Percentiles rank a stretch among this genome's conserved stretches.
phyloP scores from a whole-genome alignment of 2,113 vertebrate species.

The Anarhynchus alexandrinus region DNA sequence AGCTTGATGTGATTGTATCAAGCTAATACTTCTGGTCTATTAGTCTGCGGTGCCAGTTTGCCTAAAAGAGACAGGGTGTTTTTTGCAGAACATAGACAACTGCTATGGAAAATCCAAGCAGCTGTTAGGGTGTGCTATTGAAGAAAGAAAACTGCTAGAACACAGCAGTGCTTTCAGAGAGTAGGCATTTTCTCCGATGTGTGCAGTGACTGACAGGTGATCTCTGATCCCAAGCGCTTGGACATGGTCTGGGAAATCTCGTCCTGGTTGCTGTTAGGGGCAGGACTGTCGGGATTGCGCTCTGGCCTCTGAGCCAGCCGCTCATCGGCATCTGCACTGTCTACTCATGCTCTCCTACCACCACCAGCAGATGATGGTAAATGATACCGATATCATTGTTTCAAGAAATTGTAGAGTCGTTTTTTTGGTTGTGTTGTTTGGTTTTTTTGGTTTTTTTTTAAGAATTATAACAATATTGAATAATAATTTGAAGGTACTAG shows the following conservation, averaged over 20 bases:
- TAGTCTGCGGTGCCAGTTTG: neutral
- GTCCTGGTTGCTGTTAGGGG: neutral
- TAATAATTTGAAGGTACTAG: neutral
- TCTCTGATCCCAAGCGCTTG: neutral
- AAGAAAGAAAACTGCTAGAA: neutral
- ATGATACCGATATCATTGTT: neutral
- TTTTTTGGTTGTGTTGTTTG: no score
- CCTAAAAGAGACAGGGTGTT: neutral
- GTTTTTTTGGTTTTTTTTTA: neutral
- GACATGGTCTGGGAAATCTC: neutral
- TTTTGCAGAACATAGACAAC: neutral
- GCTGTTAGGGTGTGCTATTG: neutral
- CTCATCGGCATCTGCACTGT: neutral
- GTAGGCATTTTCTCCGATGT: rapidly evolving
- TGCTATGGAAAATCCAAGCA: neutral
- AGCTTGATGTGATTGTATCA: neutral
- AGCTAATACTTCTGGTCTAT: neutral
- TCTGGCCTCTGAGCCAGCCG: neutral
- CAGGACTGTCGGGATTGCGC: neutral
- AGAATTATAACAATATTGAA: neutral
- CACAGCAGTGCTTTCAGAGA: neutral
- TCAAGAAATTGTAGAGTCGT: neutral
- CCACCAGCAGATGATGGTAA: neutral
- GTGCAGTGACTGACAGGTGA: neutral
- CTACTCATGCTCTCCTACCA: neutral